Base-by-base conservation (phyloP, 2,113 vertebrate species). In the Parus major region DNA sequence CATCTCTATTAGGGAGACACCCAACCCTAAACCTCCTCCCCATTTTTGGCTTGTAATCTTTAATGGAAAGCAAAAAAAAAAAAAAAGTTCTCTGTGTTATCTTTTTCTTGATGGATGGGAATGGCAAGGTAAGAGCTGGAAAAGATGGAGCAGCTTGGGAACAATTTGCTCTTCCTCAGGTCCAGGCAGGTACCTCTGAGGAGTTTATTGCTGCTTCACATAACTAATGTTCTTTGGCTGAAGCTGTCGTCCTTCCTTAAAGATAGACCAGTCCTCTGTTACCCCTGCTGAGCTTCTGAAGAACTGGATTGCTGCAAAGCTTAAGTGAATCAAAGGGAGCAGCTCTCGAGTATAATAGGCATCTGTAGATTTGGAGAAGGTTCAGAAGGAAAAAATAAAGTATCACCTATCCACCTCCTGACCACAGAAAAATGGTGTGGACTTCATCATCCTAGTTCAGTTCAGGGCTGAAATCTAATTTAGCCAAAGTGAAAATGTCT, bases 281-380 rank as follows among this genome's bases (percentile, higher is more conserved):
- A 50, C 25, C 56, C 50, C 71, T 92, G 75, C 88, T 83, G 90
- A 86, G 79, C 25, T 86, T 59, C 91, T 76, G 73, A 86, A 82
- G 64, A 64, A 6, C 21, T 39, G 41, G 23, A 65, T 68, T 61
- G 35, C 75, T 82, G 66, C 46, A 33, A 52, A 77, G 57, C 42
- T 41, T 17, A 16, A 24, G 66, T 47, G 36, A 91, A 55, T 85
- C 35, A 35, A 69, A 68, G 20, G 27, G 77, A 66, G 59, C 39
- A 28, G 35, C 39, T 72, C 44, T 85, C 0, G 0, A 56, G 29
- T 53, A 7, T 35, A 12, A 39, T 11, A 41, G 41, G 15, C 23
- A 60, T 53, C 41, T 87, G 53, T 46, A 87, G 49, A 49, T 60
- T 42, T 31, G 60, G 31, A 47, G 56, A 36, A 39, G 36, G 9